Base-by-base conservation (phyloP, 2,113 vertebrate genomes). In the Meleagris gallopavo region DNA sequence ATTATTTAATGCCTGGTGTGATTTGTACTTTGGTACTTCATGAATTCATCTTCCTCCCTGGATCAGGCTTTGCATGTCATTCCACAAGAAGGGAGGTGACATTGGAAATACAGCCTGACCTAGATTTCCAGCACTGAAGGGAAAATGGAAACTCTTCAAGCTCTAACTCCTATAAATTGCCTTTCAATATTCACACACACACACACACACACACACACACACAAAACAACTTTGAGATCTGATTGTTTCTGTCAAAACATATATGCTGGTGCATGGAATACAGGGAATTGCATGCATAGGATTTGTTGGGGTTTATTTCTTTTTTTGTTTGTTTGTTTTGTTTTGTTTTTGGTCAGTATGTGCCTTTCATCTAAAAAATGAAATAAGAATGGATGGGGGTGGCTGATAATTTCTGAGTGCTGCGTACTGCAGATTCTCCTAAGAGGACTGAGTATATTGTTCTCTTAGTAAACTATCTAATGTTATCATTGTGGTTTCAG, bases 311-410 rank as follows among this genome's bases (percentile, higher is more conserved):
- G 0, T 9, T n/a, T 38, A 32, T 58, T 58, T 58, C 55, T 81
- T 62, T 62, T 27, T 40, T 12, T 8, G 0, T 29, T 7, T 8
- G 22, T 36, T 24, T 36, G 36, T 60, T 24, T 36, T 11, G 7
- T 0, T 36, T 11, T 6, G 0, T 65, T 40, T 40, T 40, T 40
- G 40, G 3, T 32, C 11, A 12, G 13, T 48, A 1, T 74, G 17
- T 43, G 6, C 29, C 3, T 6, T 57, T 57, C 54, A 16, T 48
- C 27, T 43, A 34, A 13, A 75, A 25, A 20, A 30, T 60, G 41
- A 61, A 71, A 67, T 15, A 17, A 8, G 36, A 41, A 81, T 81
- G 3, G 7, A 4, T 78, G 36, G 19, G 21, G 5, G 32, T 58
- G 21, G 16, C 30, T 71, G 30, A 20, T 62, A 30, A 61, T 0